Base-by-base conservation (phyloP, 1,140 invertebrate genomes). In the Monochamus saltuarius region DNA sequence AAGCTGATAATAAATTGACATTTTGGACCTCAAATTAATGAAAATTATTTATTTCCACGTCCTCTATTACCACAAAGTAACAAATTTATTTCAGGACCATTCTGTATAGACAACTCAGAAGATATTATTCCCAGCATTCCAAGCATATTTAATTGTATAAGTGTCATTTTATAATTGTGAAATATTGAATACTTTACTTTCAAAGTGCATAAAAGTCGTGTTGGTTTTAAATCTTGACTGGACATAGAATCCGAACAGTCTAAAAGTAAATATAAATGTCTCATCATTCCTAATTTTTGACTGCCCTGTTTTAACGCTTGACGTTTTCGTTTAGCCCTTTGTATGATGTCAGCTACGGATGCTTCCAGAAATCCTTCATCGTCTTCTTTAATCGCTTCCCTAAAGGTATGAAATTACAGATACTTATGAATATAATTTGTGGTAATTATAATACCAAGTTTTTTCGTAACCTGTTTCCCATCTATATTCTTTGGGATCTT, bases 391-490 rank as follows among this genome's bases (percentile, higher is more conserved):
- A 99, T 93, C 38, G 92, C 93, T 80, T 99, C 96, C 95, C 94
- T 97, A 55, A 65, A 59, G 58, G 59, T 57, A 57, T 56, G 11
- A 49, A 42, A 13, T 29, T 38, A 10, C n/a, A 59, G 13, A 43
- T 9, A 19, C 22, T 54, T 50, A 57, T 56, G 13, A 2, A 29
- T 50, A 59, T 60, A 56, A 57, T 54, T 49, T 14, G 45, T 37
- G 47, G 39, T 29, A 39, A 14, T 7, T 36, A 1, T 53, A 76
- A 81, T 81, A 92, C 94, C 94, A 96, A 73, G 93, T 95, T 79
- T 94, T 95, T 78, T 98, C 95, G 80, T 98, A 98, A 70, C 95
- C 95, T 40, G 91, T 95, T 77, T 98, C 95, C 95, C 95, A 98
- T 17, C 94, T 84, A 75, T 98, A 98, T 73, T 95, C 94, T 72